Conservation (phyloP, 2,888 invertebrate species). For the Lacanobia wlatinum region DNA sequence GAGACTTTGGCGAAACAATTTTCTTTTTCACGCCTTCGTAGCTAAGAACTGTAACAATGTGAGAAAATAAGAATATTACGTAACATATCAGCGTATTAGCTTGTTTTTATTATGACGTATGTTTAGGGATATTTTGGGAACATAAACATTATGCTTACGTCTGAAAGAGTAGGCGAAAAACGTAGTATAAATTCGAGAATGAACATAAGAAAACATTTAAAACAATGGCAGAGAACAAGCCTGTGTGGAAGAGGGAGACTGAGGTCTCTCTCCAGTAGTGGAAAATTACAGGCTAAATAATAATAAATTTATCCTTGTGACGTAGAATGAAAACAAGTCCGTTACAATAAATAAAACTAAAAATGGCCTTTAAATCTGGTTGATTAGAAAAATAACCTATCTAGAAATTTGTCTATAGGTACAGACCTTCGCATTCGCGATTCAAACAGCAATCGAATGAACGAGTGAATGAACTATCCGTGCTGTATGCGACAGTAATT, state of each 20-base stretch:
- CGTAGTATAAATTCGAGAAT: too few species aligned
- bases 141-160: neutral
- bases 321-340: too few species aligned
- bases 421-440: constrained; percentile 13
- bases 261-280: too few species aligned
- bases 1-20: constrained; percentile 18
- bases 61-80: constrained; percentile 44
- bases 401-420: too few species aligned
- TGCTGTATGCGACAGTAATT: constrained; percentile 54
- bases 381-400: too few species aligned
- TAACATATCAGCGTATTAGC: constrained; percentile 17
- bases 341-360: too few species aligned
- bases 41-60: constrained; percentile 32
- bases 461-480: constrained; percentile 59
- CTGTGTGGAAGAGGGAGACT: too few species aligned
- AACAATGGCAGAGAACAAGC: too few species aligned
- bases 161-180: neutral
- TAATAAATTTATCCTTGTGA: too few species aligned
- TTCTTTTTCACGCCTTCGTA: constrained; percentile 25
- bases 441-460: constrained; percentile 42
- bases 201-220: too few species aligned
- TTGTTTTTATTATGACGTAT: constrained; percentile 38
- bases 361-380: too few species aligned
- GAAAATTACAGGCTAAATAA: too few species aligned
- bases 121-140: neutral